These are phyloP conservation scores for Neria commutata DNA, from an alignment of 2,888 invertebrate species.

Conservation along the genomic window DNA sequence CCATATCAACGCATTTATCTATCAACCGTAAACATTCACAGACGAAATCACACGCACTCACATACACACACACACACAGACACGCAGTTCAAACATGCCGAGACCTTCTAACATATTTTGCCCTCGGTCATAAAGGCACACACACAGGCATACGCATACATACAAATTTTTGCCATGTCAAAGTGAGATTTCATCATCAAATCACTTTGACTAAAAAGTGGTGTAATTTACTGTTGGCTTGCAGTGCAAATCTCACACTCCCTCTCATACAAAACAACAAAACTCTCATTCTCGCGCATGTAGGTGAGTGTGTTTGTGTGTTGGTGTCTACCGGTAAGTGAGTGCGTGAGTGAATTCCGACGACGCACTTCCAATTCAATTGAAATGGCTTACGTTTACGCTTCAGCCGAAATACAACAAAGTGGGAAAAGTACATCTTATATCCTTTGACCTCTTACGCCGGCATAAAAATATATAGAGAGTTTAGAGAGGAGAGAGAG, in stretches of 20 bases:
- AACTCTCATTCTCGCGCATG: neutral
- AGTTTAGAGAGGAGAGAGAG: no score
- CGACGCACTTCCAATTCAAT: neutral
- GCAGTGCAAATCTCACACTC: neutral
- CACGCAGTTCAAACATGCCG: no score
- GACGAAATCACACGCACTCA: no score
- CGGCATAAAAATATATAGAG: no score
- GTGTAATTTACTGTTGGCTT: conserved; percentile 7
- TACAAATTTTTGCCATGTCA: conserved; percentile 1
- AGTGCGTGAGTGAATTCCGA: neutral
- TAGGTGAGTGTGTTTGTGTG: neutral
- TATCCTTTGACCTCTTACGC: no score
- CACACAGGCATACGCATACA: no score
- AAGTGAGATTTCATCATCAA: conserved; percentile 4
- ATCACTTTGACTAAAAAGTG: conserved; percentile 13
- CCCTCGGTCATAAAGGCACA: conserved; percentile 2
- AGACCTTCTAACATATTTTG: no score
- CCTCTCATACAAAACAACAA: neutral
- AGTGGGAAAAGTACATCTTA: no score
- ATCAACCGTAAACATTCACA: conserved; percentile 15
- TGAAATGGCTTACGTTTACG: neutral
- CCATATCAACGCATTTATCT: conserved; percentile 16
- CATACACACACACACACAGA: no score
- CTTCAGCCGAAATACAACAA: no score
- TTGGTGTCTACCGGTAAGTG: neutral